Evolutionary conservation across 2,113 vertebrate genomes (phyloP).

Genomic region (Percina caprodes): DNA sequence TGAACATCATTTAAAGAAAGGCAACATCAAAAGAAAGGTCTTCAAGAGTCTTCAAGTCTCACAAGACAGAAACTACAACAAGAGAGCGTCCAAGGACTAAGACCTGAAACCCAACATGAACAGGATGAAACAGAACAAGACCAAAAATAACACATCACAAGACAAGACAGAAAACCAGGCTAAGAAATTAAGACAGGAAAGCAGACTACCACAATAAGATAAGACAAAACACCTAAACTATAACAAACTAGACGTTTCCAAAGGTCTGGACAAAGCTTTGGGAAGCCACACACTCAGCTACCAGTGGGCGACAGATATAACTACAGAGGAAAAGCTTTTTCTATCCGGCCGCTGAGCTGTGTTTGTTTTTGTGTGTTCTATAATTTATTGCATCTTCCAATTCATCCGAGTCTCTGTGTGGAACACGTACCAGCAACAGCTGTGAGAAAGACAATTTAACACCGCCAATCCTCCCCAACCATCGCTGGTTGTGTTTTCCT

Average conservation of each 20-base stretch:
- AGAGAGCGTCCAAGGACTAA: too few species aligned
- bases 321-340: neutral
- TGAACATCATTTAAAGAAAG: too few species aligned
- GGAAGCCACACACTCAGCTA: neutral
- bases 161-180: too few species aligned
- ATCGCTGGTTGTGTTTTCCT: conserved; percentile 17
- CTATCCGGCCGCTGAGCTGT: neutral
- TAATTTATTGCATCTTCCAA: neutral
- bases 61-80: too few species aligned
- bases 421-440: neutral
- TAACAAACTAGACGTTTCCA: neutral
- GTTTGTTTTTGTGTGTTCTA: neutral
- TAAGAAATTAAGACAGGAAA: too few species aligned
- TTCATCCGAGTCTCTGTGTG: neutral
- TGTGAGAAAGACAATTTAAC: neutral
- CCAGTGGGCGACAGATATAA: neutral
- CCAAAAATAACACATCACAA: too few species aligned
- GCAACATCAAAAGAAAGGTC: too few species aligned
- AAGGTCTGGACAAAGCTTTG: neutral
- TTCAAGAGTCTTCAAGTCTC: too few species aligned
- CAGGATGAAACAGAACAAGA: too few species aligned
- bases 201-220: too few species aligned
- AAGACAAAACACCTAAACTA: too few species aligned
- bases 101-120: too few species aligned
- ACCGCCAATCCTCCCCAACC: neutral